Conservation (phyloP, 2,797 vertebrate genomes). For the Oreortyx pictus region DNA sequence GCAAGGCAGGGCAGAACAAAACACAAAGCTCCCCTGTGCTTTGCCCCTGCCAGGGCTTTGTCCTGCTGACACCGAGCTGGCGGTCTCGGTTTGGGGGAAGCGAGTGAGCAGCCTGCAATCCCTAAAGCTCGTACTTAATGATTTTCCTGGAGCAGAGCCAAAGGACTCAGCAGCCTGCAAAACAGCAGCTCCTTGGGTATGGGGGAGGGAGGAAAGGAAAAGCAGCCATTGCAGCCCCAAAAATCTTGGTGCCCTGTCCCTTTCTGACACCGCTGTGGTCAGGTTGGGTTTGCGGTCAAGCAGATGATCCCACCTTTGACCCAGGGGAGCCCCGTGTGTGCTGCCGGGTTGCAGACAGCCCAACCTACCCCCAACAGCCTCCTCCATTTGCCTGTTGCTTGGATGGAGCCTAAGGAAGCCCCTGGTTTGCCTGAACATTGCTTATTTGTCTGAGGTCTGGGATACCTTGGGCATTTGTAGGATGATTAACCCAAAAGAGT, state of each 20-base stretch:
- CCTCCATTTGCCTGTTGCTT: not conserved
- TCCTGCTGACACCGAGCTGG: accelerated
- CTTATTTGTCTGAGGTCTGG: not conserved
- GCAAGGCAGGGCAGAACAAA: not conserved
- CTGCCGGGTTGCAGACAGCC: not conserved
- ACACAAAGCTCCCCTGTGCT: not conserved
- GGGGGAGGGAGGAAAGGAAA: not conserved
- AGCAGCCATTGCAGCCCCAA: accelerated
- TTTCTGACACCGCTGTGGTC: not conserved
- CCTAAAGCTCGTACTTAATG: not conserved
- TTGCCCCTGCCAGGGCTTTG: not conserved
- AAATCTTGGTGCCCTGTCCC: not conserved
- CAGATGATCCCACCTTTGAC: not conserved
- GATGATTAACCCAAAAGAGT: too few relatives aligned
- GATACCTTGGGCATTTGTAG: not conserved
- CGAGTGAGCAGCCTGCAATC: not conserved
- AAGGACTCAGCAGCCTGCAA: not conserved
- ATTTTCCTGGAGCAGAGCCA: conserved; percentile 33
- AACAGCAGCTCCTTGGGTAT: not conserved
- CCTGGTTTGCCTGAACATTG: accelerated
- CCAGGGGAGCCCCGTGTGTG: accelerated
- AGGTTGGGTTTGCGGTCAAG: not conserved
- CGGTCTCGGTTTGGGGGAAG: not conserved
- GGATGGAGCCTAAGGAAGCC: accelerated
- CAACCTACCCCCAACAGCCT: accelerated